phyloP scores from a whole-genome alignment of 2,113 vertebrate species.

The Semnornis frantzii region DNA sequence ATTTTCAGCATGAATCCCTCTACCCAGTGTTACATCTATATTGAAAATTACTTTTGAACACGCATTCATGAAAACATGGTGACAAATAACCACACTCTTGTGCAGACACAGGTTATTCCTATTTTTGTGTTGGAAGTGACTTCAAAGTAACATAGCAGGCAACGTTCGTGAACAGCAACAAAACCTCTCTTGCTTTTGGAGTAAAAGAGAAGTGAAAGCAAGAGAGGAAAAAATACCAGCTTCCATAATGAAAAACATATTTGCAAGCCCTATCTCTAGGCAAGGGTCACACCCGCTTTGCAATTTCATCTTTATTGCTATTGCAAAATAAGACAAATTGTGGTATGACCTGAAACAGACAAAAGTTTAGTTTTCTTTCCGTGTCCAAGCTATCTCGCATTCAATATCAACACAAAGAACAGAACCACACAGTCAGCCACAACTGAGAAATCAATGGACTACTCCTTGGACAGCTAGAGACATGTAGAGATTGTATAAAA shows the following conservation, averaged over 20 bases:
- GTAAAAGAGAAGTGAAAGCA: not conserved
- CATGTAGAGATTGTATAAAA: not conserved
- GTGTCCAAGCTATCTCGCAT: not conserved
- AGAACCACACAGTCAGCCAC: fast-evolving
- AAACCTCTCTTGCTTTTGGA: not conserved
- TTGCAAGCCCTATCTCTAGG: not conserved
- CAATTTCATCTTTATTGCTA: not conserved
- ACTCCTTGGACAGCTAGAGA: no score
- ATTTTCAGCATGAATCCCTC: not conserved
- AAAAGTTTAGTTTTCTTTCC: not conserved
- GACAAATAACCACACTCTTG: not conserved
- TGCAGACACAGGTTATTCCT: not conserved
- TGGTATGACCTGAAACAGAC: not conserved
- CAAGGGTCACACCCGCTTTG: not conserved
- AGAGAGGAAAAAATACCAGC: not conserved
- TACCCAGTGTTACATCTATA: not conserved
- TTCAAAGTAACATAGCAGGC: not conserved
- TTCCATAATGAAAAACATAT: not conserved
- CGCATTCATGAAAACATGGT: not conserved
- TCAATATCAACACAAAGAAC: not conserved
- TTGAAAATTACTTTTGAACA: not conserved
- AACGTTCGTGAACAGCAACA: not conserved
- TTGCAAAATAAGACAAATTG: not conserved
- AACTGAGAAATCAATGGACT: not conserved
- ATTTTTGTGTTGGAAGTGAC: not conserved